Evolutionary conservation across 1,140 invertebrate species (phyloP).

Genomic region (Drosophila tropicalis): DNA sequence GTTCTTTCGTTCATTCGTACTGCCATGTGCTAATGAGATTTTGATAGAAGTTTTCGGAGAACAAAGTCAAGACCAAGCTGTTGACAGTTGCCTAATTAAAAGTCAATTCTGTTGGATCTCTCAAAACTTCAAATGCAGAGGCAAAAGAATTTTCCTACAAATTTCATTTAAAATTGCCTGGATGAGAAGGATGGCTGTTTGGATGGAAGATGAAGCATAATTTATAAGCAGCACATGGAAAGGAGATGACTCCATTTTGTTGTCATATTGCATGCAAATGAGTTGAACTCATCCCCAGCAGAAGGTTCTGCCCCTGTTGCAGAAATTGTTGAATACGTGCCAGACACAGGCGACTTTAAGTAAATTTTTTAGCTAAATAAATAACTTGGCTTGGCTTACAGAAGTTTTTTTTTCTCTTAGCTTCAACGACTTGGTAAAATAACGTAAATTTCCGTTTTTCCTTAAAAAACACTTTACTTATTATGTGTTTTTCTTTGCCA

Average conservation of each 20-base stretch:
- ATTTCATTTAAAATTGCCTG: conserved; percentile 5
- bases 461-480: conserved; percentile 56
- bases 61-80: conserved; percentile 43
- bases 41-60: conserved; percentile 58
- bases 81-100: conserved; percentile 71
- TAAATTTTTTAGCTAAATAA: conserved; percentile 59
- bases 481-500: conserved; percentile 67
- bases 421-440: conserved; percentile 63
- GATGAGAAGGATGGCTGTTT: background rate
- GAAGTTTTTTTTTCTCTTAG: conserved; percentile 14
- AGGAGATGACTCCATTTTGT: conserved; percentile 38
- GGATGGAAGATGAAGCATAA: conserved; percentile 53
- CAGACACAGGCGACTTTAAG: conserved; percentile 42
- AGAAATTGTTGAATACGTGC: conserved; percentile 42
- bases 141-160: conserved; percentile 9
- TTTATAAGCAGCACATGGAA: conserved; percentile 50
- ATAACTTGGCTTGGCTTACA: conserved; percentile 39
- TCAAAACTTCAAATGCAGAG: conserved; percentile 34
- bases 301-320: conserved; percentile 37
- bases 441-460: conserved; percentile 60
- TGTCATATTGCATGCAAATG: conserved; percentile 65
- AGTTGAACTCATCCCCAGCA: conserved; percentile 25
- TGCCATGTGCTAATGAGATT: conserved; percentile 66
- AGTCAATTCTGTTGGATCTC: conserved; percentile 48
- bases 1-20: conserved; percentile 22